Evolutionary conservation across 2,113 vertebrate species (phyloP).

Genomic region (Ornithorhynchus anatinus): DNA sequence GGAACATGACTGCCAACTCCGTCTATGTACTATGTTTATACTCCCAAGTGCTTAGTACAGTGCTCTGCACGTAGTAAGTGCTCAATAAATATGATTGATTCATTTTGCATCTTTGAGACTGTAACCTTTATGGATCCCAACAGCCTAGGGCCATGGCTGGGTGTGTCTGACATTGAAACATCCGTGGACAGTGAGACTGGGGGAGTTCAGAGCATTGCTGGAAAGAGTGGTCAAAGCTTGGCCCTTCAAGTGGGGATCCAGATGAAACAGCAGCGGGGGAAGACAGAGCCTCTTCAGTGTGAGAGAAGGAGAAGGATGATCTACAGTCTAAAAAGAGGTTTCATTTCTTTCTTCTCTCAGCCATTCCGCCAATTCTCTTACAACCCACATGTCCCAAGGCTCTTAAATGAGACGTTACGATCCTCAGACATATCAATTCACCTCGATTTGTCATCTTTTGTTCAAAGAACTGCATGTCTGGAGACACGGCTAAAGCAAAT

Average conservation of each 20-base stretch:
- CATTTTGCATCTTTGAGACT: slow-evolving; percentile 19
- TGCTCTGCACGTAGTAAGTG: too few relatives aligned
- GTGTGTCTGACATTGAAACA: slow-evolving; percentile 6
- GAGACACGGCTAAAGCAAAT: neutral
- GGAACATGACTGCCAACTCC: too few relatives aligned
- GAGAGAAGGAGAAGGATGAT: neutral
- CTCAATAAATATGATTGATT: too few relatives aligned
- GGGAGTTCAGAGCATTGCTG: neutral
- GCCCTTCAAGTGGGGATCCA: neutral
- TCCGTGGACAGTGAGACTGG: neutral
- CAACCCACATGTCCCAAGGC: neutral
- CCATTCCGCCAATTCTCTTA: neutral
- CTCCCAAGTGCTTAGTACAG: too few relatives aligned
- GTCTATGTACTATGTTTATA: too few relatives aligned
- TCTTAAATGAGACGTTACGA: neutral
- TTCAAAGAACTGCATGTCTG: neutral
- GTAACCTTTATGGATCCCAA: slow-evolving; percentile 8
- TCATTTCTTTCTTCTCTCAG: neutral
- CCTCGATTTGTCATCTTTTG: neutral
- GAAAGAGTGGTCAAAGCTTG: neutral
- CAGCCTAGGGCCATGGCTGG: neutral
- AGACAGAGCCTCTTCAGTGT: neutral
- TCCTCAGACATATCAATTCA: neutral
- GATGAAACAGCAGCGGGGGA: neutral
- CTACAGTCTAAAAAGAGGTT: neutral